These are phyloP conservation scores for Drosophila leontia DNA, from an alignment of 1,140 invertebrate genomes.

Conservation along the genomic window DNA sequence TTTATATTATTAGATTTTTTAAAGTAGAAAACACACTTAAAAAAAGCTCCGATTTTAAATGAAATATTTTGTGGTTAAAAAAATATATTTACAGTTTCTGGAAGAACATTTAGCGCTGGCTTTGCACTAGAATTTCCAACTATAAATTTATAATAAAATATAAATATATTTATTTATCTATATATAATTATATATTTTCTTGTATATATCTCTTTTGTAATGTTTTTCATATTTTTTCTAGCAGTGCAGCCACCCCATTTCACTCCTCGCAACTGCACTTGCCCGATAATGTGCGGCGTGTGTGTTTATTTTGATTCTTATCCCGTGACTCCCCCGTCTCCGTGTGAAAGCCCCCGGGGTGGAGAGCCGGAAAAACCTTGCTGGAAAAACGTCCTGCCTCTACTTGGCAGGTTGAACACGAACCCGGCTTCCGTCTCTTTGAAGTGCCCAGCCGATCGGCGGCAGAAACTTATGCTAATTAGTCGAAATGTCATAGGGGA, in stretches of 20 bases:
- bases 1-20: background rate
- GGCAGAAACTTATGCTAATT: conserved; percentile 41
- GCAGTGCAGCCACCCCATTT: conserved; percentile 23
- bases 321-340: conserved; percentile 22
- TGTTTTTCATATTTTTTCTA: background rate
- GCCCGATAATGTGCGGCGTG: conserved; percentile 74
- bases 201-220: too few species aligned
- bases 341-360: background rate
- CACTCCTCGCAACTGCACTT: conserved; percentile 62
- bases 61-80: background rate
- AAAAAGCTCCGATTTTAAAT: background rate
- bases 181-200: background rate
- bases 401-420: conserved; percentile 26
- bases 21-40: background rate
- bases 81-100: background rate
- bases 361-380: background rate
- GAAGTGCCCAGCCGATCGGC: conserved; percentile 27
- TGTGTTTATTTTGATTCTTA: conserved; percentile 78
- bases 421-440: conserved; percentile 24
- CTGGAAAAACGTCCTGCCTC: background rate
- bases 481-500: conserved; percentile 14
- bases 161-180: too few species aligned
- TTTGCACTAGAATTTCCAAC: background rate
- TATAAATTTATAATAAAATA: too few species aligned
- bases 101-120: background rate